phyloP scores from a whole-genome alignment of 2,797 vertebrate species.

The Neoniphon sammara region DNA sequence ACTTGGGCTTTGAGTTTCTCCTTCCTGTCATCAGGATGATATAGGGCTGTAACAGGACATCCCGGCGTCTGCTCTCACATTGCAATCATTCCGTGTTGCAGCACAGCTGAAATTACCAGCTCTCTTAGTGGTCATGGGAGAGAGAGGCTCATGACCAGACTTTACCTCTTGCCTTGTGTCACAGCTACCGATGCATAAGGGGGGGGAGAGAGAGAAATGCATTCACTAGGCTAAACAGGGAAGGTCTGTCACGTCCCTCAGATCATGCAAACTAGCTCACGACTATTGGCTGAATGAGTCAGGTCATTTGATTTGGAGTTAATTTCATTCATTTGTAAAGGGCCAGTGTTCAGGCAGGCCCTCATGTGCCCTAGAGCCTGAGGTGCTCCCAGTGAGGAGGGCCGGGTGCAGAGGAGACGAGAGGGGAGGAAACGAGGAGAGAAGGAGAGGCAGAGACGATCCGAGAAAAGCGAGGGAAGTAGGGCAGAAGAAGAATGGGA shows the following conservation, averaged over 20 bases:
- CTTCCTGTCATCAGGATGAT: conserved; percentile 69
- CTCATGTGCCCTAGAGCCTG: conserved; percentile 37
- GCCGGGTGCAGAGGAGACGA: neutral
- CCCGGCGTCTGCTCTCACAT: conserved; percentile 70
- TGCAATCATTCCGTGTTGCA: conserved; percentile 71
- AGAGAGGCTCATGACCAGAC: conserved; percentile 73
- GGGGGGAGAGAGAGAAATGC: conserved; percentile 7
- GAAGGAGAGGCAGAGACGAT: neutral
- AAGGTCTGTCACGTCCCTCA: conserved; percentile 52
- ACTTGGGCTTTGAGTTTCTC: conserved; percentile 35
- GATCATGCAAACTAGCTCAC: conserved; percentile 53
- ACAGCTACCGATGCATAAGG: conserved; percentile 51
- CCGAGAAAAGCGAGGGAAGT: neutral
- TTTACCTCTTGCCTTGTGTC: conserved; percentile 67
- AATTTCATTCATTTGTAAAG: conserved; percentile 64
- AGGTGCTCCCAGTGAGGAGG: conserved; percentile 10
- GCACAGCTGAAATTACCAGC: conserved; percentile 76
- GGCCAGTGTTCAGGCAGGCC: conserved; percentile 32
- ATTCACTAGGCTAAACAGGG: conserved; percentile 58
- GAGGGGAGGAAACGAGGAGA: neutral
- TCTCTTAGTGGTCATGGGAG: conserved; percentile 71
- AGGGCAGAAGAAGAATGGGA: neutral
- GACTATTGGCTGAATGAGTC: conserved; percentile 48
- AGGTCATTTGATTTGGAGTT: conserved; percentile 59
- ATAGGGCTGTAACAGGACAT: conserved; percentile 67